Evolutionary conservation across 2,888 invertebrate genomes (phyloP), one percentile per base, ranked within the genome.

Genomic region (Adelognathus sp.): DNA sequence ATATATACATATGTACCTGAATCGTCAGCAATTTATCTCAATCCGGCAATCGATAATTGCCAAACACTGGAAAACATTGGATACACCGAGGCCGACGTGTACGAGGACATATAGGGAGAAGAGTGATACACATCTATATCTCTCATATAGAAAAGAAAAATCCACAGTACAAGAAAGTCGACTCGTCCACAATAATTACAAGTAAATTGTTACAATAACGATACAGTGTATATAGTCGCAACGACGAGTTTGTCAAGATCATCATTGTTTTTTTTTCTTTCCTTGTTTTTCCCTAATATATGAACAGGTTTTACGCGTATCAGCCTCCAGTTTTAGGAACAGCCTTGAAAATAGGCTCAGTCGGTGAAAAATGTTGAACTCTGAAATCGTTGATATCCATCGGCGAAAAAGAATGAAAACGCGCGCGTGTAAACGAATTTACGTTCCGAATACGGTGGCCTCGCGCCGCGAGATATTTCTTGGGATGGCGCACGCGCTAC

Each of bases 231-330:
- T 6, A 29, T 63, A 21, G 33, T 56, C 61, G 56, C 75, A 56
- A 56, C 36, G 58, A 56, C 56, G 29, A 56, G 24, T 52, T 33
- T n/a, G 14, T 60, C 21, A n/a, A 69, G 54, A 56, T 52, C 27
- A 18, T 46, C 3, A n/a, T 46, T 36, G 6, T 36, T 36, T 36
- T 21, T 9, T 18, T 5, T 41, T 9, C 24, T 24, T 21, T 9
- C n/a, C n/a, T 36, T 36, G 36, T 74, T 70, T 61, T 69, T 41
- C 69, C 61, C 75, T 61, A 52, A 18, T 69, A 61, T 69, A 69
- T 75, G 16, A 69, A 75, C 74, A 69, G 24, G 36, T 61, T 50
- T 41, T 29, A 60, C 52, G 21, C 52, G 9, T 41, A 29, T 27
- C 58, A 11, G 63, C 33, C 31, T 50, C 44, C 56, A n/a, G 18